Evolutionary conservation across 1,140 invertebrate species (phyloP).

Genomic region (Hycleus phaleratus): DNA sequence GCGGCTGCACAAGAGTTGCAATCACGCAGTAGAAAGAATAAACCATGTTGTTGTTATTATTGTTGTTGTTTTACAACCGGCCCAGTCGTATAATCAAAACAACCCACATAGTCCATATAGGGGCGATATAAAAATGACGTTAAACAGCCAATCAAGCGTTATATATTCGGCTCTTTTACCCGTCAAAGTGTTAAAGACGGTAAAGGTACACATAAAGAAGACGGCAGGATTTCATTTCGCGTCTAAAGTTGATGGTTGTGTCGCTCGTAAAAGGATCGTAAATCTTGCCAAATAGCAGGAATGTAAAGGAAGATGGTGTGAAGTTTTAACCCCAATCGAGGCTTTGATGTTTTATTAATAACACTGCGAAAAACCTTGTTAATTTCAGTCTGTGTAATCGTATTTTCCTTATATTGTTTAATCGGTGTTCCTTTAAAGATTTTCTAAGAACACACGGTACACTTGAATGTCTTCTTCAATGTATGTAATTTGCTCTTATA

Average conservation of each 20-base stretch:
- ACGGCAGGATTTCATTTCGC: conserved; percentile 24
- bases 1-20: conserved; percentile 13
- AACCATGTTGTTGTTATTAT: too few species aligned
- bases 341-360: too few species aligned
- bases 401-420: too few species aligned
- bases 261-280: conserved; percentile 27
- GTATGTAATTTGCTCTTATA: too few species aligned
- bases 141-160: conserved; percentile 2
- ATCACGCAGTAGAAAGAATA: conserved; percentile 4
- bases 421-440: too few species aligned
- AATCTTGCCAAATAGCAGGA: conserved; percentile 10
- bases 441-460: too few species aligned
- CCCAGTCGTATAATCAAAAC: not conserved
- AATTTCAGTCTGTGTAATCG: too few species aligned
- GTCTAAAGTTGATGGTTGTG: conserved; percentile 23
- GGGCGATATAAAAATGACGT: not conserved
- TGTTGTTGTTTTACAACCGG: not conserved
- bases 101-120: not conserved
- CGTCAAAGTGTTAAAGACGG: conserved; percentile 24
- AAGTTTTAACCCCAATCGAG: too few species aligned
- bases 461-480: too few species aligned
- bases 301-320: too few species aligned
- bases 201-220: conserved; percentile 23
- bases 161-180: conserved; percentile 14
- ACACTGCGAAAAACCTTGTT: too few species aligned